Evolutionary conservation across 2,888 invertebrate species (phyloP).

Genomic region (Geotrupes spiniger): DNA sequence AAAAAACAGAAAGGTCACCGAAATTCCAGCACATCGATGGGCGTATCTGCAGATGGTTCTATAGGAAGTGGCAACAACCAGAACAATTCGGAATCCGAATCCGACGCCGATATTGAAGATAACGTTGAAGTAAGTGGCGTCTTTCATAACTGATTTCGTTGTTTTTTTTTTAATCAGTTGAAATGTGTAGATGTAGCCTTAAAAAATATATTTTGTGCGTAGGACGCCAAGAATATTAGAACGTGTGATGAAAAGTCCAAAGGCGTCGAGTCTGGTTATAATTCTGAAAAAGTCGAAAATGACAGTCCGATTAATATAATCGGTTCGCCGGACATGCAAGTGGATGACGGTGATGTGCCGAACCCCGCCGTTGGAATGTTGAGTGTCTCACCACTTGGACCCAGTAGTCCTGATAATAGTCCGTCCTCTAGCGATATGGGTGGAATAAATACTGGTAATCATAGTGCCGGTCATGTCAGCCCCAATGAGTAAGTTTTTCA

Average conservation of each 20-base stretch:
- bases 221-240: background rate
- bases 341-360: slow-evolving; percentile 44
- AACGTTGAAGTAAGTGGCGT: slow-evolving; percentile 62
- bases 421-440: slow-evolving; percentile 58
- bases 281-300: slow-evolving; percentile 56
- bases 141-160: background rate
- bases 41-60: slow-evolving; percentile 6
- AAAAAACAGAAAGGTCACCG: slow-evolving; percentile 50
- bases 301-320: slow-evolving; percentile 43
- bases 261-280: slow-evolving; percentile 65
- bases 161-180: too few relatives aligned
- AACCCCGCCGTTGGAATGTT: slow-evolving; percentile 41
- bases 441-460: slow-evolving; percentile 57
- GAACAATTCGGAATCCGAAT: slow-evolving; percentile 64
- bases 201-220: too few relatives aligned
- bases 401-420: slow-evolving; percentile 32
- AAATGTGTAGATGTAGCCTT: too few relatives aligned
- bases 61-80: slow-evolving; percentile 43
- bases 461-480: slow-evolving; percentile 41
- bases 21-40: slow-evolving; percentile 13
- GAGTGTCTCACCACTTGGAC: slow-evolving; percentile 37
- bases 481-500: slow-evolving; percentile 40
- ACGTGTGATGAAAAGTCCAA: too few relatives aligned
- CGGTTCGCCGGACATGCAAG: slow-evolving; percentile 38
- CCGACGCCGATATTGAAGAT: slow-evolving; percentile 80